Evolutionary conservation across 2,888 invertebrate genomes (phyloP).

Genomic region (Oxystoma pomonae): DNA sequence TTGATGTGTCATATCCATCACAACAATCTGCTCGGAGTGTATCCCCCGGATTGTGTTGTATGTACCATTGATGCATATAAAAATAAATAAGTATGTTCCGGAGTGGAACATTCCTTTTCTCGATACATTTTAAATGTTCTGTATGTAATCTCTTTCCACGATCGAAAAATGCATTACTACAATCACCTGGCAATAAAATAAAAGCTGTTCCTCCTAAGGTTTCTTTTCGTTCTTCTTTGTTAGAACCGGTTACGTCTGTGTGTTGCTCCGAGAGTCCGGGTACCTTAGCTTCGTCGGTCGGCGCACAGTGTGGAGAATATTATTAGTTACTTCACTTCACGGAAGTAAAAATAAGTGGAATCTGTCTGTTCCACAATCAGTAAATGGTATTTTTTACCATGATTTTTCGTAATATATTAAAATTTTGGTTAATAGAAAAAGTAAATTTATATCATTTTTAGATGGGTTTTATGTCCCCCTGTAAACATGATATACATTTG

Average conservation of each 20-base stretch:
- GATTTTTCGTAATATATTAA: too few species aligned
- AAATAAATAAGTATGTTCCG: not conserved
- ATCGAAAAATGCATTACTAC: constrained; percentile 2
- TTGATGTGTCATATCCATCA: not conserved
- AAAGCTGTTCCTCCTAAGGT: constrained; percentile 4
- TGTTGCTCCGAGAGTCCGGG: not conserved
- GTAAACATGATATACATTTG: too few species aligned
- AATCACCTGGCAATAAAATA: constrained; percentile 3
- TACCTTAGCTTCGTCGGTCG: too few species aligned
- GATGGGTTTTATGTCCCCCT: too few species aligned
- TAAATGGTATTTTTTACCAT: too few species aligned
- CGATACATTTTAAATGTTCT: not conserved
- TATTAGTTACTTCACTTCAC: too few species aligned
- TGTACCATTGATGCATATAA: not conserved
- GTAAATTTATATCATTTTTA: too few species aligned
- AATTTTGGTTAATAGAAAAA: too few species aligned
- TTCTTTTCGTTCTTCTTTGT: not conserved
- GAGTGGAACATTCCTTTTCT: not conserved
- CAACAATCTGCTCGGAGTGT: not conserved
- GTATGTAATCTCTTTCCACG: not conserved
- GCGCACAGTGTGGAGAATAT: too few species aligned
- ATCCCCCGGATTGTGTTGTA: not conserved
- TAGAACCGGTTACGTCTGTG: not conserved
- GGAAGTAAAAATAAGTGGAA: too few species aligned
- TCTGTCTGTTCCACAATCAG: too few species aligned